Evolutionary conservation across 2,113 vertebrate genomes (phyloP).

Genomic region (Pristiophorus japonicus): DNA sequence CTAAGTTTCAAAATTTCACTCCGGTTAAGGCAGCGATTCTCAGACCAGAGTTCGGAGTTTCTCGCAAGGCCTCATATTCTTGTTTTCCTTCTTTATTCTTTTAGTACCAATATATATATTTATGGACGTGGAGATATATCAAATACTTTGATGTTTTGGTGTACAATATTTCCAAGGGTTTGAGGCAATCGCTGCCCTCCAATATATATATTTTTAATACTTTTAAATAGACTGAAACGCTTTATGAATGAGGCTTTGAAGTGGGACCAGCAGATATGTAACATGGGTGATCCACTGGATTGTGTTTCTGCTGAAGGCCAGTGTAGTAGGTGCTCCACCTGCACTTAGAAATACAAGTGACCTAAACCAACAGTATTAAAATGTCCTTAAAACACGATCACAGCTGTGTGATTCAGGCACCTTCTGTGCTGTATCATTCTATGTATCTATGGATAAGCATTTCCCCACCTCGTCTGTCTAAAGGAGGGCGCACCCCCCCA

Average conservation of each 20-base stretch:
- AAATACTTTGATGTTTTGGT: background rate
- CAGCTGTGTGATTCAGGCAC: background rate
- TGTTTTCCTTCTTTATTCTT: background rate
- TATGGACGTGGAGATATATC: background rate
- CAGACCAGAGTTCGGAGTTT: background rate
- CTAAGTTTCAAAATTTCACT: background rate
- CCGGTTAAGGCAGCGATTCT: background rate
- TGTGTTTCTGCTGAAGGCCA: background rate
- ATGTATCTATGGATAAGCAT: background rate
- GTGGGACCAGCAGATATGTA: background rate
- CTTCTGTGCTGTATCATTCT: background rate
- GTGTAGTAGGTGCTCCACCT: background rate
- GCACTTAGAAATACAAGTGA: background rate
- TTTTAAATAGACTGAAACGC: background rate
- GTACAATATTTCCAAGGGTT: background rate
- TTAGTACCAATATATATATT: background rate
- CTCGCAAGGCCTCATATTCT: background rate
- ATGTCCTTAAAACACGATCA: background rate
- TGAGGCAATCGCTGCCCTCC: background rate
- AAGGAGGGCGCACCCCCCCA: background rate
- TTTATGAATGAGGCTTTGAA: background rate
- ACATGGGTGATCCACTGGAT: no score
- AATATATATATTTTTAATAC: background rate
- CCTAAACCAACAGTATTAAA: background rate
- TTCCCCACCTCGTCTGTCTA: background rate